Conservation (phyloP, 2,888 invertebrate species). For the Eristalis intricaria region DNA sequence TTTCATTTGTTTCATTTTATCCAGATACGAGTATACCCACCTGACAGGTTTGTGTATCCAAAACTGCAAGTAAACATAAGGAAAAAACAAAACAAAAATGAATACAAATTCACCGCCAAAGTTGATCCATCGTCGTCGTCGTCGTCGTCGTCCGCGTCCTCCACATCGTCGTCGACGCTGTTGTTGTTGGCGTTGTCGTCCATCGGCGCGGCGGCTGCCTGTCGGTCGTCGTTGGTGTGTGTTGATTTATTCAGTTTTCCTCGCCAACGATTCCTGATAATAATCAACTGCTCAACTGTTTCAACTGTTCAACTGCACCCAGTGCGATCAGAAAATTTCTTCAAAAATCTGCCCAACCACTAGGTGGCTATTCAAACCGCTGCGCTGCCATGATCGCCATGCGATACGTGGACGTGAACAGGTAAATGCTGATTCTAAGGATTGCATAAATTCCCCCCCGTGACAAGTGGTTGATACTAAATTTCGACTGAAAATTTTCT, state of each 20-base stretch:
- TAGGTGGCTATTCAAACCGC: background rate
- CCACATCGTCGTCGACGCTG: background rate
- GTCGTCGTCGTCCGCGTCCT: background rate
- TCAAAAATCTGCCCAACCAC: conserved; percentile 41
- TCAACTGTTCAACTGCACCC: conserved; percentile 54
- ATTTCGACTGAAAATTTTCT: background rate
- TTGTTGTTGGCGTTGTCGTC: background rate
- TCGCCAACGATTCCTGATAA: conserved; percentile 60
- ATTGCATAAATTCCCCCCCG: conserved; percentile 59
- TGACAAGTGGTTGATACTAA: conserved; percentile 48
- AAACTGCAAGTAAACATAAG: background rate
- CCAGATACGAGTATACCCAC: conserved; percentile 33
- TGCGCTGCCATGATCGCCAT: background rate
- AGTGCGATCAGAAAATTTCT: conserved; percentile 56
- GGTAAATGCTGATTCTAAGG: conserved; percentile 47
- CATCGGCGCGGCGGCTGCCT: background rate
- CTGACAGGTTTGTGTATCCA: background rate
- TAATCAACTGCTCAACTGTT: conserved; percentile 41
- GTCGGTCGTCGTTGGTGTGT: conserved; percentile 6
- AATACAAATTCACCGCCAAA: conserved; percentile 38
- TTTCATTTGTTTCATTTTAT: conserved; percentile 65
- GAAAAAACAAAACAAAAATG: background rate
- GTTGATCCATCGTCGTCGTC: conserved; percentile 34
- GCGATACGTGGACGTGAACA: background rate
- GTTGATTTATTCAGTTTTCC: conserved; percentile 65